Base-by-base conservation (phyloP, 1,140 invertebrate species). In the Sipha flava region DNA sequence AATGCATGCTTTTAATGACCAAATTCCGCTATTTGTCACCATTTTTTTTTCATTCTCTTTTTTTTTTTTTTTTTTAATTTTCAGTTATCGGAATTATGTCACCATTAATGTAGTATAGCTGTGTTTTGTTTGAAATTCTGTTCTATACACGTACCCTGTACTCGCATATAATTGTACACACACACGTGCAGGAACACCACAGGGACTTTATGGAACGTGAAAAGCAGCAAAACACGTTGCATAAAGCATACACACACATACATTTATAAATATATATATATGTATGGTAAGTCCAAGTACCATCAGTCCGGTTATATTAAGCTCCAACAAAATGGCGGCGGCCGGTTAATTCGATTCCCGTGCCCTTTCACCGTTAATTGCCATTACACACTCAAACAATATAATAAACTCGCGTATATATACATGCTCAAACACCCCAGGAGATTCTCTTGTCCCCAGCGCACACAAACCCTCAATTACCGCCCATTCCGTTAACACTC, bases 301-400 rank as follows among this genome's bases (percentile, higher is more conserved):
- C 62, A 66, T 66, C 62, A 43, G 64, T 66, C 37, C 64, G 16
- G 64, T 66, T 66, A 66, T 66, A 66, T 66, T 66, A 66, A 43
- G 64, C 21, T 66, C 34, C 64, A 43, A 66, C 34, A 66, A 66
- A 66, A 66, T 66, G 64, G 64, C 64, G 64, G 64, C 37, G 37
- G 37, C 21, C 64, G 37, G 64, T 37, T 66, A 66, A 66, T 66
- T 66, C 64, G 26, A 66, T 66, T 66, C 14, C 12, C 21, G 37
- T n/a, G 64, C 21, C 64, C 64, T 66, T 66, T 66, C 64, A 66
- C 64, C 64, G 37, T 66, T 66, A 66, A 66, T 66, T 66, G 64
- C 64, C 64, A 43, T 66, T 66, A 66, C 64, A 66, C 21, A 40
- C 64, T 66, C 34, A 66, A 66, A 66, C 64, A 66, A 66, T 40